Percentiles rank a stretch among this genome's conserved stretches.
phyloP scores from a whole-genome alignment of 1,140 invertebrate genomes.

The Heliothis subflexa region DNA sequence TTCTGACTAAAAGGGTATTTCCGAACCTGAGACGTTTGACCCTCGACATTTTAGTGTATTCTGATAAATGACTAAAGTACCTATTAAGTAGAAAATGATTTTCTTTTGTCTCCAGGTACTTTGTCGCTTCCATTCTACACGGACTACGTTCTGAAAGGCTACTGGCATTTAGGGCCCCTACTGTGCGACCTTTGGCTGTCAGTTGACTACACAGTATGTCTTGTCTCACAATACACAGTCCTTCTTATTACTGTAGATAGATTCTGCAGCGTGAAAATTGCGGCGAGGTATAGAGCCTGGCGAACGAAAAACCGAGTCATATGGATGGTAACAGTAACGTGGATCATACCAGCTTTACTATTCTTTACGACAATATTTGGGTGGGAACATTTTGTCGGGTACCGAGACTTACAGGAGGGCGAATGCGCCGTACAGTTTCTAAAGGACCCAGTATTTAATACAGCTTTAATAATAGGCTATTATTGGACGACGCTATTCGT shows the following conservation, averaged over 20 bases:
- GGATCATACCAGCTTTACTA: conserved; percentile 98
- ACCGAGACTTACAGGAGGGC: conserved; percentile 93
- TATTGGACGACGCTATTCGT: conserved; percentile 99
- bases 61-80: conserved; percentile 9
- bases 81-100: conserved; percentile 31
- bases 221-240: conserved; percentile 99
- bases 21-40: conserved; percentile 1
- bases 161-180: conserved; percentile 98
- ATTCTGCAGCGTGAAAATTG: conserved; percentile 99
- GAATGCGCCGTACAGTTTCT: conserved; percentile 99
- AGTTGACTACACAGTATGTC: conserved; percentile 99
- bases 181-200: conserved; percentile 99
- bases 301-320: conserved; percentile 96
- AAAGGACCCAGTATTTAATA: conserved; percentile 99
- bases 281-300: conserved; percentile 98
- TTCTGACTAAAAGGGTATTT: conserved; percentile 20
- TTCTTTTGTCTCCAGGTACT: conserved; percentile 89
- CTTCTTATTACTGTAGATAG: conserved; percentile 99
- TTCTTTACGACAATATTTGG: conserved; percentile 99
- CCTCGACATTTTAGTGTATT: conserved; percentile 13
- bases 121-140: conserved; percentile 98
- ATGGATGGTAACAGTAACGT: conserved; percentile 98
- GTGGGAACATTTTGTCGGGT: conserved; percentile 99
- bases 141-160: conserved; percentile 97
- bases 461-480: conserved; percentile 98